phyloP scores from a whole-genome alignment of 2,888 invertebrate species.

The Zootermopsis nevadensis region DNA sequence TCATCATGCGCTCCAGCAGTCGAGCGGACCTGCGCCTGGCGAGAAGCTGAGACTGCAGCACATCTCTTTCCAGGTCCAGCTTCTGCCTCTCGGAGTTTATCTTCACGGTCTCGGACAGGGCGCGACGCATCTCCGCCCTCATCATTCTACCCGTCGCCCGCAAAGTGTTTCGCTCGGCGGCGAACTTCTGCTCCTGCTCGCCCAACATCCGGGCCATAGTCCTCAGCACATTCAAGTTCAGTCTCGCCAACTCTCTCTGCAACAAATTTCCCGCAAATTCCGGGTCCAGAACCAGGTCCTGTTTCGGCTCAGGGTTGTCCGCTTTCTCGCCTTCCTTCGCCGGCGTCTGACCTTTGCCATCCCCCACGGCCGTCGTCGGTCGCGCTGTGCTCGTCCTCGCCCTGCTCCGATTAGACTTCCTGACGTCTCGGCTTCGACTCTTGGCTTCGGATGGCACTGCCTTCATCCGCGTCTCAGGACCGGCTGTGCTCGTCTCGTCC shows the following conservation, averaged over 20 bases:
- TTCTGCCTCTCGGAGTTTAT: constrained; percentile 49
- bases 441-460: background rate
- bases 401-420: background rate
- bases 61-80: constrained; percentile 49
- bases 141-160: constrained; percentile 46
- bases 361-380: background rate
- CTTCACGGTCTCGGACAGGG: constrained; percentile 43
- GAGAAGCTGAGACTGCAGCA: constrained; percentile 51
- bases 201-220: constrained; percentile 46
- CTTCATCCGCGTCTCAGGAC: background rate
- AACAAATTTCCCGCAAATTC: background rate
- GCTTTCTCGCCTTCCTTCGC: background rate
- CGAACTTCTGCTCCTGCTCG: constrained; percentile 49
- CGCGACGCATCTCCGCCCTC: constrained; percentile 47
- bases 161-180: constrained; percentile 48
- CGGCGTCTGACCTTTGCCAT: too few relatives aligned
- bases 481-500: background rate
- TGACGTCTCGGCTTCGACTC: background rate
- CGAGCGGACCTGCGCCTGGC: constrained; percentile 41
- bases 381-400: background rate
- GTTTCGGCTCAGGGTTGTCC: background rate
- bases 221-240: constrained; percentile 51
- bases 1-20: background rate
- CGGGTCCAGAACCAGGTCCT: background rate
- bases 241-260: constrained; percentile 44